These are phyloP conservation scores for Dolichallabes microphthalmus DNA, from an alignment of 2,113 vertebrate genomes.

Conservation along the genomic window DNA sequence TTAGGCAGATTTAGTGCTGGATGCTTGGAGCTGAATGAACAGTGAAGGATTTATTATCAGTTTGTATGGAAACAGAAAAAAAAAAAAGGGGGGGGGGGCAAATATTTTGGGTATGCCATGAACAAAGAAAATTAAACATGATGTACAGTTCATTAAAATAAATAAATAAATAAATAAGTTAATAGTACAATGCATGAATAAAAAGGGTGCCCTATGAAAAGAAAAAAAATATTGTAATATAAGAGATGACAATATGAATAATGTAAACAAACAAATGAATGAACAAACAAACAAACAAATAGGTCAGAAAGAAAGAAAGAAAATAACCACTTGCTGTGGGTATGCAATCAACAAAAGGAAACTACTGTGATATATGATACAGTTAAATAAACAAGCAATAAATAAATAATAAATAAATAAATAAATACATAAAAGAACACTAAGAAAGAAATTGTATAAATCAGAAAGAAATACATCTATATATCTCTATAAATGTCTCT, in stretches of 20 bases:
- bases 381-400: too few species aligned
- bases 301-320: neutral
- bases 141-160: too few species aligned
- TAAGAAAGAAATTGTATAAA: neutral
- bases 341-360: neutral
- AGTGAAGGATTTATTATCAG: neutral
- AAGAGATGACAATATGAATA: neutral
- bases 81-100: too few species aligned
- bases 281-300: neutral
- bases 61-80: neutral
- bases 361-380: neutral
- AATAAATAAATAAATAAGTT: too few species aligned
- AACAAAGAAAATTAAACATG: neutral
- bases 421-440: neutral
- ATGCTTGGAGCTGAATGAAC: neutral
- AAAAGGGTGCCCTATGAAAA: neutral
- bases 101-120: neutral
- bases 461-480: too few species aligned
- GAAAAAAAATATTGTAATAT: neutral
- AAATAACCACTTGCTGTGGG: too few species aligned
- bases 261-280: neutral
- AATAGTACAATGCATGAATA: too few species aligned
- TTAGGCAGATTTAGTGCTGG: neutral
- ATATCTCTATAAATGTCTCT: too few species aligned
- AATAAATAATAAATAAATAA: neutral